Conservation (phyloP, 1,140 invertebrate genomes). For the fruit fly (Drosophila melanogaster) region Release_6_plus_ISO1_MT NC_004354.4:20438501-20439000, state of each 20-base stretch:
- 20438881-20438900: no score
- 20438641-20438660: no score
- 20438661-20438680: constrained; percentile 9
- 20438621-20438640: no score
- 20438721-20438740: constrained; percentile 15
- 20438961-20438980: constrained; percentile 25
- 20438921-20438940: no score
- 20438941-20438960: not conserved
- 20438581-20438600: no score
- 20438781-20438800: constrained; percentile 75
- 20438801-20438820: constrained; percentile 21
- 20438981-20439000: constrained; percentile 64
- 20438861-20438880: no score
- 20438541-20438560: no score
- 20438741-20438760: constrained; percentile 34
- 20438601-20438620: no score
- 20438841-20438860: not conserved
- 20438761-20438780: constrained; percentile 63
- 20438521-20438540: constrained; percentile 1
- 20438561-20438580: no score
- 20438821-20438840: constrained; percentile 37
- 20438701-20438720: not conserved
- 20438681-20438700: constrained; percentile 24
- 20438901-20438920: no score
- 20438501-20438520: constrained; percentile 4